A percentile compares a stretch with the other conserved stretches of the same genome.
Conservation (phyloP, 1,140 invertebrate genomes). For the Pogonomyrmex californicus region DNA sequence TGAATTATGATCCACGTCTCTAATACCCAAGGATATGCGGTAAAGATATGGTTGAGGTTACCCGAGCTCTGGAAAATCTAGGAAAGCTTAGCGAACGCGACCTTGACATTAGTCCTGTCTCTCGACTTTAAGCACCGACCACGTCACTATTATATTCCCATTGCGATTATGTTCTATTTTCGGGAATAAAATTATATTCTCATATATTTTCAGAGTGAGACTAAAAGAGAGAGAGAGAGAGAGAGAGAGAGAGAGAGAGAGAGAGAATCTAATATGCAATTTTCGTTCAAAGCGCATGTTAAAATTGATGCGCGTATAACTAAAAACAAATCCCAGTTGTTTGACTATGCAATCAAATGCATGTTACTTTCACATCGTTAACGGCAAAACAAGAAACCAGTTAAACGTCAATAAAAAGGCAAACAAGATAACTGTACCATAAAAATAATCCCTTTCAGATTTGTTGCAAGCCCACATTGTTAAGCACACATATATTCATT, state of each 20-base stretch:
- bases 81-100: slow-evolving; percentile 58
- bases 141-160: slow-evolving; percentile 18
- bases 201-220: background rate
- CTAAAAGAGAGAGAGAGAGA: slow-evolving; percentile 13
- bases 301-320: slow-evolving; percentile 2
- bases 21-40: slow-evolving; percentile 48
- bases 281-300: background rate
- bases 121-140: slow-evolving; percentile 18
- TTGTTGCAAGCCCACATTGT: background rate
- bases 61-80: slow-evolving; percentile 66
- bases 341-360: slow-evolving; percentile 31
- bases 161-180: slow-evolving; percentile 3
- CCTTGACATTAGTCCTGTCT: slow-evolving; percentile 74
- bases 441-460: slow-evolving; percentile 1
- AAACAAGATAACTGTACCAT: background rate
- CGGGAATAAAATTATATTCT: slow-evolving; percentile 20
- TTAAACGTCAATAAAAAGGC: background rate
- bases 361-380: slow-evolving; percentile 3
- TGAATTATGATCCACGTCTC: slow-evolving; percentile 32
- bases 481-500: background rate
- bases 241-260: no score
- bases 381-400: background rate
- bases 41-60: slow-evolving; percentile 43
- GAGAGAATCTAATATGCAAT: slow-evolving; percentile 28
- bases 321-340: slow-evolving; percentile 17